phyloP scores from a whole-genome alignment of 2,113 vertebrate genomes.

The Tamias sibiricus region DNA sequence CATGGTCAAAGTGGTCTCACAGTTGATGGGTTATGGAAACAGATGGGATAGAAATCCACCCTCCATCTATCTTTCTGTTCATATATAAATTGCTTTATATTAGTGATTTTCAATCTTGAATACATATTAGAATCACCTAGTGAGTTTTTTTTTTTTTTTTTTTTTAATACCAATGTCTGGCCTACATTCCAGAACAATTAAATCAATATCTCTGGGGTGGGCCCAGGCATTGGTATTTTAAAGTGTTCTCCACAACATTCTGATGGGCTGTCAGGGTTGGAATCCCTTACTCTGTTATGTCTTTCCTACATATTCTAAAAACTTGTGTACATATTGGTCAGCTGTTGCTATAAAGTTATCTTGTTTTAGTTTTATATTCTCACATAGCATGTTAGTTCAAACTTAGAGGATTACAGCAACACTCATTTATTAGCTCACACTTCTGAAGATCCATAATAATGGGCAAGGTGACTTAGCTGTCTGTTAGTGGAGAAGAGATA shows the following conservation, averaged over 20 bases:
- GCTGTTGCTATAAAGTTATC: background rate
- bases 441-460: background rate
- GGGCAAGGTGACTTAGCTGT: background rate
- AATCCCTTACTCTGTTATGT: background rate
- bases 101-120: conserved; percentile 19
- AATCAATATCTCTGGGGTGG: background rate
- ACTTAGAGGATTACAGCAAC: background rate
- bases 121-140: conserved; percentile 37
- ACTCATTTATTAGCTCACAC: background rate
- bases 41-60: background rate
- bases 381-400: background rate
- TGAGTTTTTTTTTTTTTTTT: too few species aligned
- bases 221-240: background rate
- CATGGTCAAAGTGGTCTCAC: background rate
- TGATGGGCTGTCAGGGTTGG: background rate
- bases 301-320: background rate
- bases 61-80: background rate
- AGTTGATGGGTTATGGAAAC: background rate
- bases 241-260: background rate
- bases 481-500: too few species aligned
- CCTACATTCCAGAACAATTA: conserved; percentile 47
- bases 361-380: background rate
- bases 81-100: conserved; percentile 8
- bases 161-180: conserved; percentile 18
- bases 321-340: background rate